Evolutionary conservation across 64 coral and sea anemone species (phyloP).

Genomic region (Montipora cactus): DNA sequence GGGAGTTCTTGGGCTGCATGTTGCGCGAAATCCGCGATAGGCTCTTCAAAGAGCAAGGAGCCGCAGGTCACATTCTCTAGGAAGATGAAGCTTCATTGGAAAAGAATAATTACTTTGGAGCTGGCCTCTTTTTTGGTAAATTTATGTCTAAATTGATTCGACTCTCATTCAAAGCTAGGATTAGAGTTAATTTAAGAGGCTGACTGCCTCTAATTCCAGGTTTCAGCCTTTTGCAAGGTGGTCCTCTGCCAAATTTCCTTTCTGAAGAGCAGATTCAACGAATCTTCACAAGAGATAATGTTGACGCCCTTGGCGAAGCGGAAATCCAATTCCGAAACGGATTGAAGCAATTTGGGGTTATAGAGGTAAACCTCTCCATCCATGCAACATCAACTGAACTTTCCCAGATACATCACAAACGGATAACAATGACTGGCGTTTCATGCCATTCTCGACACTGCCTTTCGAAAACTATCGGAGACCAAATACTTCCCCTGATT

Average conservation of each 20-base stretch:
- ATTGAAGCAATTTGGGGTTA: conserved; percentile 7
- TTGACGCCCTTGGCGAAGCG: neutral
- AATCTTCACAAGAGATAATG: conserved; percentile 1
- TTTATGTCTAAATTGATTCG: neutral
- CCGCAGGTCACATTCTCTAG: too few species aligned
- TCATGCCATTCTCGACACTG: neutral
- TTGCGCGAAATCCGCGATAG: neutral
- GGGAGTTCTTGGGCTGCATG: conserved; percentile 19
- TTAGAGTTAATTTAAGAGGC: neutral
- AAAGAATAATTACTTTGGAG: too few species aligned
- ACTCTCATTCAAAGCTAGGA: neutral
- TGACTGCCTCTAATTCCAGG: neutral
- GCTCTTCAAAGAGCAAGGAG: too few species aligned
- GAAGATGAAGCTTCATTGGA: too few species aligned
- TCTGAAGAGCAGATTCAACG: neutral
- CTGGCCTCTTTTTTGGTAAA: too few species aligned
- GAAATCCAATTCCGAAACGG: conserved; percentile 22
- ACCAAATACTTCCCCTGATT: neutral
- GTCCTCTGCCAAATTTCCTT: conserved; percentile 26
- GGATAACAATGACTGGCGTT: neutral
- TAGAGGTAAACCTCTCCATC: conserved; percentile 9
- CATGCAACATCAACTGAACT: too few species aligned
- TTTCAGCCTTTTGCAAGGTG: conserved; percentile 41
- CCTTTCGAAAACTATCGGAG: neutral
- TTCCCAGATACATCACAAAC: too few species aligned